phyloP scores from a whole-genome alignment of 2,888 invertebrate genomes.

The Philhelius pedissequus region DNA sequence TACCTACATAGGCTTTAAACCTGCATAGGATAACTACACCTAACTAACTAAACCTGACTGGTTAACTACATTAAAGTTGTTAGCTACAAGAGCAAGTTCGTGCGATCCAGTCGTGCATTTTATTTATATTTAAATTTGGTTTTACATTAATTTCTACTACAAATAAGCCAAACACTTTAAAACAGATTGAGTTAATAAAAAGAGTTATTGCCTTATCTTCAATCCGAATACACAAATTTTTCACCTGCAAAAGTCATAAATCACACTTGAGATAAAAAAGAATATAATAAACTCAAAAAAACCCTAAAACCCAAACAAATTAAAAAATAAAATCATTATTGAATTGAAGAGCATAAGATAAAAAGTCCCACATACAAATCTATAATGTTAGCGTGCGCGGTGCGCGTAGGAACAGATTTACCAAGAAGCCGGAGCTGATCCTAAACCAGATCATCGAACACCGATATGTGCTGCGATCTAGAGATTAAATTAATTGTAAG shows the following conservation, averaged over 20 bases:
- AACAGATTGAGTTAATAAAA: conserved; percentile 8
- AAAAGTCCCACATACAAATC: conserved; percentile 5
- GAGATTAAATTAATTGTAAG: conserved; percentile 67
- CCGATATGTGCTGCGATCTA: conserved; percentile 54
- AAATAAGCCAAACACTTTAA: neutral
- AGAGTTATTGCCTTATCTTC: conserved; percentile 5
- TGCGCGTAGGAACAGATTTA: conserved; percentile 63
- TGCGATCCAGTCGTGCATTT: too few relatives aligned
- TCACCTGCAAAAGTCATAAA: conserved; percentile 59
- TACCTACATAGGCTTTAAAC: too few relatives aligned
- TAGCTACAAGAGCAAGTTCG: too few relatives aligned
- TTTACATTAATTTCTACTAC: too few relatives aligned
- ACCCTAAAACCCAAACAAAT: neutral
- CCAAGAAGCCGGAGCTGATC: conserved; percentile 58
- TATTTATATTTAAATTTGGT: too few relatives aligned
- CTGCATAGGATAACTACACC: too few relatives aligned
- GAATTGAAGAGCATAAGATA: neutral
- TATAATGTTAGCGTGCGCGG: conserved; percentile 36
- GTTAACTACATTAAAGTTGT: too few relatives aligned
- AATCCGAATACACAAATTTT: conserved; percentile 31
- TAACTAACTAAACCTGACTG: too few relatives aligned
- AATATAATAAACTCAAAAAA: neutral
- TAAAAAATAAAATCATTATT: conserved; percentile 17
- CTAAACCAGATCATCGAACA: conserved; percentile 65
- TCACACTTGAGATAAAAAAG: conserved; percentile 45